phyloP scores from a whole-genome alignment of 2,888 invertebrate genomes.

The Mongoloraphidia duomilia region DNA sequence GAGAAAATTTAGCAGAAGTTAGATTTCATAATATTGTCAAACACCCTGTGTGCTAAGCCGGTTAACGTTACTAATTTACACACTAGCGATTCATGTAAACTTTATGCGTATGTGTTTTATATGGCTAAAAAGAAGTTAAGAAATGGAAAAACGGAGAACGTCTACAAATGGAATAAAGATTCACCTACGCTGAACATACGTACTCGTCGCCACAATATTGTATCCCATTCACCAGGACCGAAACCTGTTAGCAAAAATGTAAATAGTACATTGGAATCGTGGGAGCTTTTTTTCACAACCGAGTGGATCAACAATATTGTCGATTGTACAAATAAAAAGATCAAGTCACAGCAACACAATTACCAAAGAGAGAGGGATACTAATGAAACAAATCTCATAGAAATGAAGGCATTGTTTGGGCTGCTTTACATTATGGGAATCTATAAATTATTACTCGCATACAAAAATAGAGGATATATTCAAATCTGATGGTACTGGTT shows the following conservation, averaged over 20 bases:
- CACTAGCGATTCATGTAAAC: too few relatives aligned
- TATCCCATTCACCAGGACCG: background rate
- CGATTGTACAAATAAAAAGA: background rate
- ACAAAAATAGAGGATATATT: conserved; percentile 14
- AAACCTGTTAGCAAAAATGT: background rate
- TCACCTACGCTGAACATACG: background rate
- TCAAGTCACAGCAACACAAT: background rate
- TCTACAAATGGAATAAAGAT: too few relatives aligned
- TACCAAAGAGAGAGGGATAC: conserved; percentile 1
- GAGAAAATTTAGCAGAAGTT: too few relatives aligned
- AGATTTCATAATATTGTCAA: too few relatives aligned
- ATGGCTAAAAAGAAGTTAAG: too few relatives aligned
- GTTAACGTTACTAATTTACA: too few relatives aligned
- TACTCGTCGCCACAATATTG: background rate
- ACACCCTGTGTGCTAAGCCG: too few relatives aligned
- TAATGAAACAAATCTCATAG: conserved; percentile 10
- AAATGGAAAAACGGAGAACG: too few relatives aligned
- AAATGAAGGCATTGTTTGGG: conserved; percentile 13
- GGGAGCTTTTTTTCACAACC: background rate
- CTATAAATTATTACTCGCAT: background rate
- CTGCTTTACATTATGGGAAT: conserved; percentile 13
- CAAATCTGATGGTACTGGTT: conserved; percentile 15
- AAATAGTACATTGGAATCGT: background rate
- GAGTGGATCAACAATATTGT: background rate
- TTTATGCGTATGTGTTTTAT: too few relatives aligned